phyloP scores from a whole-genome alignment of 2,888 invertebrate genomes.

The Anoplius nigerrimus region DNA sequence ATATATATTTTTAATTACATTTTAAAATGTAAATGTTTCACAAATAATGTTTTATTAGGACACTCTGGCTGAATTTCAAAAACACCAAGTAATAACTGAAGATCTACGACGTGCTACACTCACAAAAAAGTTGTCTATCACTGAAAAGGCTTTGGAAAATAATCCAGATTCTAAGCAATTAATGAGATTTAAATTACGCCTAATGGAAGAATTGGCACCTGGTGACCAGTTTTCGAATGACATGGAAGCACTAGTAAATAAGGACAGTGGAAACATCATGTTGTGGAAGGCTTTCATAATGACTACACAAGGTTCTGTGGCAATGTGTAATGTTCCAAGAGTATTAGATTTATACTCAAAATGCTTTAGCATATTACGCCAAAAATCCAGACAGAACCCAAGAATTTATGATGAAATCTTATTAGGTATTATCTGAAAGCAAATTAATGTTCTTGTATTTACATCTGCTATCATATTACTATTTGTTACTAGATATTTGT shows the following conservation, averaged over 20 bases:
- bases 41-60: constrained; percentile 42
- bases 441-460: too few species aligned
- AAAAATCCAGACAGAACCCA: constrained; percentile 62
- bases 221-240: constrained; percentile 78
- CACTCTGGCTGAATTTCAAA: constrained; percentile 51
- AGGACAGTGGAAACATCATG: constrained; percentile 73
- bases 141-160: constrained; percentile 79
- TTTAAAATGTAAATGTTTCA: constrained; percentile 7
- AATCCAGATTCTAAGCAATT: constrained; percentile 78
- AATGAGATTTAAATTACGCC: constrained; percentile 75
- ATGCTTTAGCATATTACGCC: constrained; percentile 75
- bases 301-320: constrained; percentile 78
- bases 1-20: background rate
- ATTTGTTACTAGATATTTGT: background rate
- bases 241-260: constrained; percentile 75
- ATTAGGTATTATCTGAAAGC: constrained; percentile 54
- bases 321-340: constrained; percentile 79
- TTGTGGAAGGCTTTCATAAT: constrained; percentile 78
- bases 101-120: constrained; percentile 57
- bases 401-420: constrained; percentile 62
- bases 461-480: constrained; percentile 7
- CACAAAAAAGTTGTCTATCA: constrained; percentile 80
- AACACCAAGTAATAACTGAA: constrained; percentile 44
- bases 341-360: constrained; percentile 78
- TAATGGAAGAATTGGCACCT: constrained; percentile 77